phyloP scores from a whole-genome alignment of 2,113 vertebrate genomes.

The Zosterops lateralis region DNA sequence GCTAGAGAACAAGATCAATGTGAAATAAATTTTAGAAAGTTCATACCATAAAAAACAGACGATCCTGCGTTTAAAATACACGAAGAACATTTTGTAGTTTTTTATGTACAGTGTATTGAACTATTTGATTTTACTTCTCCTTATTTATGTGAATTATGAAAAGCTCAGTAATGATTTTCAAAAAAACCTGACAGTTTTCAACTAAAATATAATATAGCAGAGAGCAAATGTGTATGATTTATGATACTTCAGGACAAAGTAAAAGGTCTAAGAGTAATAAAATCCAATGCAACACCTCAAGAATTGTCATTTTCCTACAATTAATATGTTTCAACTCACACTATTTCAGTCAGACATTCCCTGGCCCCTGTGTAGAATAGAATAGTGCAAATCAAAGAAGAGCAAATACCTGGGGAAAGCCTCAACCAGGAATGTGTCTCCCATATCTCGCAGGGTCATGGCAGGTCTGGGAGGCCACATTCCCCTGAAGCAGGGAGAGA shows the following conservation, averaged over 20 bases:
- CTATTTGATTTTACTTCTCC: neutral
- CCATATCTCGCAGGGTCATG: fast-evolving
- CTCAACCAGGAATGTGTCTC: neutral
- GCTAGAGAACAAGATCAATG: neutral
- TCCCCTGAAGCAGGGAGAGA: fast-evolving
- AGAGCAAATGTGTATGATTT: neutral
- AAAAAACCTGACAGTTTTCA: neutral
- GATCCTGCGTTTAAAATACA: neutral
- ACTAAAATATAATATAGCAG: neutral
- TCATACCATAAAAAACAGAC: neutral
- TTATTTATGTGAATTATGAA: neutral
- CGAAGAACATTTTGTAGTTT: neutral
- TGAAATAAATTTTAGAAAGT: conserved; percentile 15
- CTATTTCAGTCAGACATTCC: neutral
- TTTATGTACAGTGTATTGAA: neutral
- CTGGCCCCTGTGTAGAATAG: neutral
- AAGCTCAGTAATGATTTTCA: neutral
- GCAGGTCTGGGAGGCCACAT: neutral
- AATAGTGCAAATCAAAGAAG: neutral
- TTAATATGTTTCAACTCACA: neutral
- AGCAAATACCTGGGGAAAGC: neutral
- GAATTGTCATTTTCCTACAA: neutral
- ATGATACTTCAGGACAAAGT: neutral
- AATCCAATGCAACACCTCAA: neutral
- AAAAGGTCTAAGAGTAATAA: neutral